Evolutionary conservation across 2,888 invertebrate species (phyloP), one percentile per base, ranked within the genome.

Genomic region (Acanthosoma haemorrhoidale): DNA sequence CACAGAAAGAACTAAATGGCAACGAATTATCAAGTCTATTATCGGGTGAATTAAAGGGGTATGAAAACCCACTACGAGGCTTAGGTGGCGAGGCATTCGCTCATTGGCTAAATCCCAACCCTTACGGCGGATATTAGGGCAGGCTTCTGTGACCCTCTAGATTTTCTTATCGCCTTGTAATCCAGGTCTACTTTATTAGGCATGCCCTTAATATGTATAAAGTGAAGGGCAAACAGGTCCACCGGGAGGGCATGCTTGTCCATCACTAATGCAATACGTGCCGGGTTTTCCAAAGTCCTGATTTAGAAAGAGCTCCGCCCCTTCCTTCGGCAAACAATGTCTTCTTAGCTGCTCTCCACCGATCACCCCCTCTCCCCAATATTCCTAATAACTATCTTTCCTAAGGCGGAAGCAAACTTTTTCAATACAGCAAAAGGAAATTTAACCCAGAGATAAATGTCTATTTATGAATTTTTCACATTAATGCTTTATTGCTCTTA

Each of bases 231-330:
- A 41, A 43, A 43, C 66, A 41, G 68, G 36, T 25, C 38, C 59
- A 29, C 51, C 61, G 59, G 58, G 63, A 60, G 31, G 43, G 66
- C 32, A 61, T 41, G 41, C 61, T 68, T 72, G 72, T 72, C 72
- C 72, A 72, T 70, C 72, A 72, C 72, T 70, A 72, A 72, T 70
- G 68, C 60, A 51, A 68, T 70, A 72, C 72, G 72, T 72, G 72
- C 70, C 68, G 57, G 51, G 72, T 61, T 68, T 72, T 67, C 72
- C 63, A 63, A 72, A 70, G 38, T 57, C 36, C 70, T 72, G 72
- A 72, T 72, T 72, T 70, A 70, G 59, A 59, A 59, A 59, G 59
- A 59, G 32, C 59, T 16, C 11, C 32, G 4, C 16, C 63, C 25
- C 8, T 38, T 34, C 41, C 43, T 18, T 43, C 43, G 18, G 41